A percentile compares a stretch with the other conserved stretches of the same genome.
phyloP scores from a whole-genome alignment of 2,888 invertebrate species.

The Aethes cnicana region DNA sequence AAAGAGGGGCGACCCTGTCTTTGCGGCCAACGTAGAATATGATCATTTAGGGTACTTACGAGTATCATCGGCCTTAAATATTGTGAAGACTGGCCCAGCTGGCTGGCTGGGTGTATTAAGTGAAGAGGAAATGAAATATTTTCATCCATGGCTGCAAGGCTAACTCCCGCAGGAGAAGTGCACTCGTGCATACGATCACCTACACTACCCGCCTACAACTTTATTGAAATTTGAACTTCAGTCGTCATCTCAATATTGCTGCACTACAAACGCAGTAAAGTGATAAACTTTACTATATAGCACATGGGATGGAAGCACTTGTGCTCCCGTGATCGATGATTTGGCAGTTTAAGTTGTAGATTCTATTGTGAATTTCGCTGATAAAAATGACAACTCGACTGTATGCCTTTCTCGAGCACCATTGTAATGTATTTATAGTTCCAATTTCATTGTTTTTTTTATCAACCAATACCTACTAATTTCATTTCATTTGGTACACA shows the following conservation, averaged over 20 bases:
- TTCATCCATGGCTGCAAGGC: background rate
- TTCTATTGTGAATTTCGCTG: too few relatives aligned
- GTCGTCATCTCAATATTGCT: slow-evolving; percentile 33
- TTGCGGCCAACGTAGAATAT: too few relatives aligned
- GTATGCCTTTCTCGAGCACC: too few relatives aligned
- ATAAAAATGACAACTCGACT: too few relatives aligned
- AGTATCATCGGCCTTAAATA: background rate
- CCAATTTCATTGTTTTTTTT: too few relatives aligned
- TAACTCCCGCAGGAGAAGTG: background rate
- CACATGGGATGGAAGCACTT: background rate
- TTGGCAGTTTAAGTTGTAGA: background rate
- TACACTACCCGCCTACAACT: slow-evolving; percentile 25
- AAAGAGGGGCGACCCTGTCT: too few relatives aligned
- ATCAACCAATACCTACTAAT: too few relatives aligned
- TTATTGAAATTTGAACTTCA: slow-evolving; percentile 34
- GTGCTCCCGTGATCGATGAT: slow-evolving; percentile 1
- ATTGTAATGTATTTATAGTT: too few relatives aligned
- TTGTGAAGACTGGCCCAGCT: too few relatives aligned
- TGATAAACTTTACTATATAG: slow-evolving; percentile 21
- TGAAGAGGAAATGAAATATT: background rate
- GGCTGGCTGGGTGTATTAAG: too few relatives aligned
- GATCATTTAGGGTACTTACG: too few relatives aligned
- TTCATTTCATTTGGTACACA: too few relatives aligned
- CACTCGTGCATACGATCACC: slow-evolving; percentile 28
- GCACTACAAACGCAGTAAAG: slow-evolving; percentile 9